A percentile compares a stretch with the other conserved stretches of the same genome.
Conservation (phyloP, 2,888 invertebrate species). For the Ctenicera cuprea region DNA sequence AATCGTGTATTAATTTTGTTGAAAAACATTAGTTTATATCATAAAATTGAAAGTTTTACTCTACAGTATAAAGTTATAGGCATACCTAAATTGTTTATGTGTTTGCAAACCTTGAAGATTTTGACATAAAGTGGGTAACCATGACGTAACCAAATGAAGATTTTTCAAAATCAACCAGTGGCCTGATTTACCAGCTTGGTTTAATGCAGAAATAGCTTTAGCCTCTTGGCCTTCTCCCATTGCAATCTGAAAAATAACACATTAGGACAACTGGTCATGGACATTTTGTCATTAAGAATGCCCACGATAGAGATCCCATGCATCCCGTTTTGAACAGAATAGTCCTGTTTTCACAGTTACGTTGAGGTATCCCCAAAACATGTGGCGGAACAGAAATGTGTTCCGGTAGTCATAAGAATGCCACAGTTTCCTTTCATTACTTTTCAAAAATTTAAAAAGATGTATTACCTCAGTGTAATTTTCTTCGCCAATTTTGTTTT, state of each 20-base stretch:
- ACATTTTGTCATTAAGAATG: no score
- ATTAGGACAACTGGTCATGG: no score
- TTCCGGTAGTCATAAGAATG: no score
- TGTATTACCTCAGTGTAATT: slow-evolving; percentile 76
- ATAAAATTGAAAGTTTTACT: no score
- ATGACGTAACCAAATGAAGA: slow-evolving; percentile 84
- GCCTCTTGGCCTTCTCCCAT: slow-evolving; percentile 88
- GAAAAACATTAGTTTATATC: no score
- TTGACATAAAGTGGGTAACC: slow-evolving; percentile 82
- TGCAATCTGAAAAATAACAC: slow-evolving; percentile 78
- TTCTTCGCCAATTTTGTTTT: slow-evolving; percentile 71
- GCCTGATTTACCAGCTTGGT: slow-evolving; percentile 78
- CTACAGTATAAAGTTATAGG: no score
- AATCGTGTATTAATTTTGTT: background rate
- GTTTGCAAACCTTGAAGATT: slow-evolving; percentile 75
- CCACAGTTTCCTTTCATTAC: no score
- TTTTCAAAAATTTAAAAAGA: background rate
- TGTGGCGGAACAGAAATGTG: no score
- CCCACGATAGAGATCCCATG: no score
- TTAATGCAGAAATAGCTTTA: slow-evolving; percentile 77
- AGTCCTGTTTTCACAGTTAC: no score
- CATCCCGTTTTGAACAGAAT: no score
- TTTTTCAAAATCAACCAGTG: slow-evolving; percentile 89
- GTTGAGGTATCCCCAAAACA: no score
- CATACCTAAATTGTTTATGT: slow-evolving; percentile 75